Base-by-base conservation (phyloP, 1,140 invertebrate species). In the Diachasma alloeum region DNA sequence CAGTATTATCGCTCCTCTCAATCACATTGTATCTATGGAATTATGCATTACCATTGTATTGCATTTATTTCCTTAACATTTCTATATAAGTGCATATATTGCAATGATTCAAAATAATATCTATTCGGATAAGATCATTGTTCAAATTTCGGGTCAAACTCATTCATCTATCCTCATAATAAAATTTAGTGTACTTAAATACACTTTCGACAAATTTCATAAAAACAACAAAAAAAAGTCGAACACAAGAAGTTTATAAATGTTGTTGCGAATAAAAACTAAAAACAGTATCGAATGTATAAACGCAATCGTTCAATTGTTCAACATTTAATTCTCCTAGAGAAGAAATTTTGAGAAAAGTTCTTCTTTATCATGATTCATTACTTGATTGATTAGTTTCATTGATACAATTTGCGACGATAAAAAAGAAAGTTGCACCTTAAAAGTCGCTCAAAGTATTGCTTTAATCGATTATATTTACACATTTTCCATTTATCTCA, bases 51-150 rank as follows among this genome's bases (percentile, higher is more conserved):
- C 67, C 67, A 31, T 53, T 36, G 46, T 48, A 42, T 36, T 74
- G 42, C 17, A 74, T 74, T 6, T 19, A 66, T 44, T 75, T 17
- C 46, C 19, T 67, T 67, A 48, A 69, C 24, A 37, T 63, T 63
- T 24, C 59, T 24, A 26, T 15, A 63, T 70, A 56, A 53, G 53
- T 76, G 75, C 68, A 72, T 76, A 76, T 48, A 66, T 71, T 76
- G 69, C 53, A 76, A 66, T 26, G 24, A 56, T 63, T 72, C 44
- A 72, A 68, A 76, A 76, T 76, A 72, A 72, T 71, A 67, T 56
- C 24, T 72, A 76, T 72, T 71, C 69, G 53, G 0, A 46, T 63
- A 63, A 63, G 10, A 26, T 24, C 59, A 26, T 11, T 31, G 31
- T 74, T 74, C 36, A 22, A 19, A 26, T 73, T 37, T 36, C 13